These are phyloP conservation scores for Acanthoscelides obtectus DNA, from an alignment of 2,888 invertebrate species.

Conservation along the genomic window DNA sequence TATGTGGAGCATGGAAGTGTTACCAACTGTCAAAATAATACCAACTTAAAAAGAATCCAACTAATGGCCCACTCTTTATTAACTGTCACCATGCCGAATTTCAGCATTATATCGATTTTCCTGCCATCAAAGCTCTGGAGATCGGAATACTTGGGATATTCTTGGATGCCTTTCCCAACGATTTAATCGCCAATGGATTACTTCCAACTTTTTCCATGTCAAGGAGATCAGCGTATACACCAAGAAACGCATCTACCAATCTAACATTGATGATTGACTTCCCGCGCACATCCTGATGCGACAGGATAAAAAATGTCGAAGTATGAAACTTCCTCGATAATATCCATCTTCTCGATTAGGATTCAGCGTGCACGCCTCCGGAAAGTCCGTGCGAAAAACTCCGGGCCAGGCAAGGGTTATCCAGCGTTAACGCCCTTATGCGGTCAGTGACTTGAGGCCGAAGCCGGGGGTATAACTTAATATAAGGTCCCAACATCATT, in stretches of 20 bases:
- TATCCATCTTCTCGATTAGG: background rate
- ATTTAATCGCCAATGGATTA: too few species aligned
- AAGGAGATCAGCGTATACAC: background rate
- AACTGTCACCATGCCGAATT: too few species aligned
- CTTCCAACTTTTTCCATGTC: too few species aligned
- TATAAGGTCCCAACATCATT: background rate
- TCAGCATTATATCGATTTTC: too few species aligned
- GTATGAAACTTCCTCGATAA: background rate
- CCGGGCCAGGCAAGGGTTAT: background rate
- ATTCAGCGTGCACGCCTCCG: background rate
- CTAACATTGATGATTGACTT: background rate
- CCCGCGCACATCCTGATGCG: background rate
- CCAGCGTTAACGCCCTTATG: background rate
- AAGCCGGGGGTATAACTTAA: background rate
- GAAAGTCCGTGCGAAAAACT: background rate
- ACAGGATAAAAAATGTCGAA: background rate
- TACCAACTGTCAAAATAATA: too few species aligned
- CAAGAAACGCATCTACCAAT: background rate
- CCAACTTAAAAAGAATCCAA: too few species aligned
- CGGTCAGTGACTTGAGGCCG: background rate
- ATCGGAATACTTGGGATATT: too few species aligned
- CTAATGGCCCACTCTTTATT: too few species aligned
- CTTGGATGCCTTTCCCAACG: too few species aligned
- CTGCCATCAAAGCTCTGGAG: too few species aligned
- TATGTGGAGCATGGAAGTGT: too few species aligned